Evolutionary conservation across 2,797 vertebrate genomes (phyloP).

Genomic region (Acanthornis magna): DNA sequence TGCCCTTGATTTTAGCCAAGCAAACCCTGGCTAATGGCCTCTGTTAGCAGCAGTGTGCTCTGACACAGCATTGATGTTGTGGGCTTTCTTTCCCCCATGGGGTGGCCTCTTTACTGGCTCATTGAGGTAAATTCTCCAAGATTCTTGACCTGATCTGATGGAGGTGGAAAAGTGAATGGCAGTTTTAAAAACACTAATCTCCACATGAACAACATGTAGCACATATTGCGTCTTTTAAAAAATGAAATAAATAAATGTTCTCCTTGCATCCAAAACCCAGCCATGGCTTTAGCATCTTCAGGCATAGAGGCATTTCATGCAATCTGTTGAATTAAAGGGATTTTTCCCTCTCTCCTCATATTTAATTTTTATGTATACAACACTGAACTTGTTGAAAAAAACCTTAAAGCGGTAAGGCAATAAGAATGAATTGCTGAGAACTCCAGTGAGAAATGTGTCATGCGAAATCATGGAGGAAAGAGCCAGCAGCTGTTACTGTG

Average conservation of each 20-base stretch:
- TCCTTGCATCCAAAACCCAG: not conserved
- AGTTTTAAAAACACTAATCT: not conserved
- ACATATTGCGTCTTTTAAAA: not conserved
- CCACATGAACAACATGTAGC: not conserved
- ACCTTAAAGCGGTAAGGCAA: not conserved
- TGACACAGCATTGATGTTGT: not conserved
- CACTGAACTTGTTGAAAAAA: not conserved
- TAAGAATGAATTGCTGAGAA: conserved; percentile 4
- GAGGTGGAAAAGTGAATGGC: not conserved
- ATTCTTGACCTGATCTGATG: conserved; percentile 22
- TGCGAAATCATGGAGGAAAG: not conserved
- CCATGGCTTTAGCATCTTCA: not conserved
- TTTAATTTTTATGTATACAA: not conserved
- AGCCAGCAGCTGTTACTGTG: not conserved
- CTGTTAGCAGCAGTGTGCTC: not conserved
- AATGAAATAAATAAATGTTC: not conserved
- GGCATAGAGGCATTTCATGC: not conserved
- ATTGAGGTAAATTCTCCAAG: conserved; percentile 16
- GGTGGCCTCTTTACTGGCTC: conserved; percentile 5
- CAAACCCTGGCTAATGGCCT: not conserved
- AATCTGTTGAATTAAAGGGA: not conserved
- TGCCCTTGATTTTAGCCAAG: not conserved
- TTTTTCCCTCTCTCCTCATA: not conserved
- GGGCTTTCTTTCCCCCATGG: not conserved
- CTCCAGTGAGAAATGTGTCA: not conserved